Percentiles rank a stretch among this genome's conserved stretches.
Evolutionary conservation across 2,113 vertebrate genomes (phyloP).

Genomic region (Psittacara wagleri): DNA sequence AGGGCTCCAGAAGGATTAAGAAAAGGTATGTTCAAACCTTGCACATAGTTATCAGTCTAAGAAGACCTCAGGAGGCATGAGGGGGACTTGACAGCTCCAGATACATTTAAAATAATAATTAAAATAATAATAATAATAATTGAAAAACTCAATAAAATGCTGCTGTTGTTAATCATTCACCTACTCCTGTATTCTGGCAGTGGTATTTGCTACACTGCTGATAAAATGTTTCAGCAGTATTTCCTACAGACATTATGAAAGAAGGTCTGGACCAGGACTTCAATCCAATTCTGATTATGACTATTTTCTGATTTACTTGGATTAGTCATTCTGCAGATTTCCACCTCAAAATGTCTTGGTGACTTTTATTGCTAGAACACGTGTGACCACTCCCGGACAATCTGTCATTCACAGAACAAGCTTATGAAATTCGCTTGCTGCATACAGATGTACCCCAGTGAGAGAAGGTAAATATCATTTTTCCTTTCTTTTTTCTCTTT

Average conservation of each 20-base stretch:
- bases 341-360: background rate
- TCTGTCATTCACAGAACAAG: background rate
- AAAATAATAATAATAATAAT: background rate
- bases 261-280: background rate
- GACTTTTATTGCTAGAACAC: background rate
- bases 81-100: background rate
- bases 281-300: background rate
- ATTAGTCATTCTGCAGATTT: background rate
- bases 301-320: background rate
- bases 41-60: background rate
- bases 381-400: background rate
- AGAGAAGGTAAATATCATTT: slow-evolving; percentile 6
- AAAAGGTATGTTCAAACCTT: background rate
- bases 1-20: background rate
- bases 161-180: background rate
- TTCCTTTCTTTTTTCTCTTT: background rate
- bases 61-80: background rate
- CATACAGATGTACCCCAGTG: background rate
- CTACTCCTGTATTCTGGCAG: background rate
- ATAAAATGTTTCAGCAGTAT: background rate
- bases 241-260: background rate
- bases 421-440: background rate
- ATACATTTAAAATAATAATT: background rate
- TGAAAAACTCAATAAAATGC: background rate
- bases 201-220: background rate